Evolutionary conservation across 2,888 invertebrate genomes (phyloP).

Genomic region (Cecidostiba fungosa): DNA sequence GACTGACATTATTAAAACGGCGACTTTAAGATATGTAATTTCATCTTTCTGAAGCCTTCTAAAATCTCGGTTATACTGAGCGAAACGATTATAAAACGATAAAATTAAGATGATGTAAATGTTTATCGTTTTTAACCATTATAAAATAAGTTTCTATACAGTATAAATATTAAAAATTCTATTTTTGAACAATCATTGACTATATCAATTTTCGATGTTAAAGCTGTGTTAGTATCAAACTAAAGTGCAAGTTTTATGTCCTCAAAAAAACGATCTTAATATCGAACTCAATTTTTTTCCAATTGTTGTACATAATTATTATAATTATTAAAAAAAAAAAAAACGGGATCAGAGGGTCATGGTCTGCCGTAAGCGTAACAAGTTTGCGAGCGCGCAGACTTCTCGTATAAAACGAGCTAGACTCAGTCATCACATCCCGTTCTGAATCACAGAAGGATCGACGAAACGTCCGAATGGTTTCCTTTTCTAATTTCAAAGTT

Average conservation of each 20-base stretch:
- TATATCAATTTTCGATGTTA: no score
- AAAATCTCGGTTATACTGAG: not conserved
- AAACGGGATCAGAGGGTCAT: conserved; percentile 78
- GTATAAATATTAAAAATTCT: not conserved
- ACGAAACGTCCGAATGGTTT: not conserved
- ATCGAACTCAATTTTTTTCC: not conserved
- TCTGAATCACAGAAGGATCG: conserved; percentile 77
- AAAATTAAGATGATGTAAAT: not conserved
- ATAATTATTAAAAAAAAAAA: not conserved
- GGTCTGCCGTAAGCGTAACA: conserved; percentile 77
- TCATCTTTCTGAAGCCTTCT: not conserved
- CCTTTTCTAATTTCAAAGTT: conserved; percentile 57
- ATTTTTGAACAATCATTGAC: no score
- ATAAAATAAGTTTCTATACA: not conserved
- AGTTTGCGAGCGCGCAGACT: conserved; percentile 73
- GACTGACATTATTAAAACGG: not conserved
- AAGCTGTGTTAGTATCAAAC: no score
- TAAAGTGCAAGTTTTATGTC: no score
- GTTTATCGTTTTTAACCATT: not conserved
- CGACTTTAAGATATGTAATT: conserved; percentile 21
- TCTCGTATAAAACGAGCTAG: conserved; percentile 74
- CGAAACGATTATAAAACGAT: not conserved
- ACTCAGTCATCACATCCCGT: conserved; percentile 77
- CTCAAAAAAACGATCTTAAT: not conserved
- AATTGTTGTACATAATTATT: not conserved